Conservation (phyloP, 2,113 vertebrate species). For the Stercorarius parasiticus region DNA sequence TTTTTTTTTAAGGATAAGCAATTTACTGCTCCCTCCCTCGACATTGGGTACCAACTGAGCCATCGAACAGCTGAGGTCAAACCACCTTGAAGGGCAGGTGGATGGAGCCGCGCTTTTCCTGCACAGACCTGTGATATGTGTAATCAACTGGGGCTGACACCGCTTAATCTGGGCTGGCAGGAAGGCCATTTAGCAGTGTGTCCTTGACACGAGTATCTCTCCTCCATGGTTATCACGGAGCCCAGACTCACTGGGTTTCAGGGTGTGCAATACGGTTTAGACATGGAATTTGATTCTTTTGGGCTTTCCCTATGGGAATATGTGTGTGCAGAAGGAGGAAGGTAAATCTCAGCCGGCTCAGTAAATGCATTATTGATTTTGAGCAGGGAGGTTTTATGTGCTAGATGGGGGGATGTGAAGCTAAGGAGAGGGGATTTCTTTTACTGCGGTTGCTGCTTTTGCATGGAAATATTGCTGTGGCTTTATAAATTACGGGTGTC, state of each 20-base stretch:
- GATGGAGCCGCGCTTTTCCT: background rate
- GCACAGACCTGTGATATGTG: background rate
- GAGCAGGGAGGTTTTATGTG: background rate
- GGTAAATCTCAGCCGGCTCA: background rate
- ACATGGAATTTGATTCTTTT: background rate
- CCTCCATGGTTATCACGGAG: background rate
- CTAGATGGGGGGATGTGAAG: background rate
- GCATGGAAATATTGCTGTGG: background rate
- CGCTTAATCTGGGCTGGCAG: background rate
- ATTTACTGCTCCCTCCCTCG: background rate
- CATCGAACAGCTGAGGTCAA: background rate
- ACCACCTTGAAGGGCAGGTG: background rate
- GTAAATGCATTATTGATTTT: background rate
- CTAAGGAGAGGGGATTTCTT: background rate
- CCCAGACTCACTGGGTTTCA: background rate
- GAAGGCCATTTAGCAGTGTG: background rate
- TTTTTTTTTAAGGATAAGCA: background rate
- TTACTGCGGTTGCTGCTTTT: background rate
- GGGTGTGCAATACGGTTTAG: background rate
- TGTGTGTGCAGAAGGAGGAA: background rate
- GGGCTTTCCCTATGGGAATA: background rate
- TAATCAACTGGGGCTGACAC: background rate
- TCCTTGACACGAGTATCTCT: background rate
- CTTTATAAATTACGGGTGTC: slow-evolving; percentile 5
- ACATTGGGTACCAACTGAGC: background rate